Evolutionary conservation across 2,113 vertebrate species (phyloP), one percentile per base, ranked within the genome.

Genomic region (Neotragus pygmaeus): DNA sequence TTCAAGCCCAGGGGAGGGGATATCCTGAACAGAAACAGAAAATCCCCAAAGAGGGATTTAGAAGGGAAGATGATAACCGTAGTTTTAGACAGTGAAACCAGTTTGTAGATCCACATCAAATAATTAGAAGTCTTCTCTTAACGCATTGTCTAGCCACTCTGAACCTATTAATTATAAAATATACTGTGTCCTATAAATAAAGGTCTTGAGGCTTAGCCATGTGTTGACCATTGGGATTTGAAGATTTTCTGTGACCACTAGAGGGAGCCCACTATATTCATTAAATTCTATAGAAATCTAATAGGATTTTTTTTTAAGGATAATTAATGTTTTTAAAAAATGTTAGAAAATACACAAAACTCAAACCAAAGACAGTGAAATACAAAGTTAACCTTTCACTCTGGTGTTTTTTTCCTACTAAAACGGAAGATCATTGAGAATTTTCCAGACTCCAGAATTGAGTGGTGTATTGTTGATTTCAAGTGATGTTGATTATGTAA

Each of bases 191-290:
- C 90, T 33, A 27, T 87, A 33, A 90, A 66, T 73, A 73, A 75
- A 14, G 39, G 11, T 75, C 39, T 70, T 60, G 7, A 83, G n/a
- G 19, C 75, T 92, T 77, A 88, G 94, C 58, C 91, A 0, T 82
- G 43, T 57, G 39, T 33, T 78, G 53, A 82, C 53, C 9, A 4
- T 17, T 77, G 81, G 39, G 27, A 94, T 75, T 28, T 43, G 45
- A 92, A 97, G 82, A 45, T 80, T 89, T 97, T 95, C 70, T 97
- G 85, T 98, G 98, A 94, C 99, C 98, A 98, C 98, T 96, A 99
- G 99, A 98, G 98, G 98, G 99, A 98, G 99, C 98, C 98, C 96
- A 96, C 84, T 98, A 97, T 1, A 82, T 98, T 98, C 98, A 90
- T 2, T 96, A 97, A 96, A 96, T 97, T 96, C 97, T 85, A n/a